Percentiles rank a stretch among this genome's conserved stretches.
These are phyloP conservation scores for Pseudomyrmex concolor DNA, from an alignment of 1,140 invertebrate species.

Conservation along the genomic window DNA sequence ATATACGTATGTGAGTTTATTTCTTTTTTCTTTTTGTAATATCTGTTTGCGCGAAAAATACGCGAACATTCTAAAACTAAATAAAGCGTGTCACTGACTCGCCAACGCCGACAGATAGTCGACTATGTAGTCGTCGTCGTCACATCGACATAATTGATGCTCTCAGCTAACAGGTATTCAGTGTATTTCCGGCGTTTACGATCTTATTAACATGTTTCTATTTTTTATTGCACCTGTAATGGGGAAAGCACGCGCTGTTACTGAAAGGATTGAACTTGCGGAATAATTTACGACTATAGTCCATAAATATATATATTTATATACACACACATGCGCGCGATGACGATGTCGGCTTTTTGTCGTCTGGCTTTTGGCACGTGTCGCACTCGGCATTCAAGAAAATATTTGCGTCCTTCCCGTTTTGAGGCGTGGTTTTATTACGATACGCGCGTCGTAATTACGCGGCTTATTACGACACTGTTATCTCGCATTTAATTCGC, in stretches of 20 bases:
- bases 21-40: neutral
- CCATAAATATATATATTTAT: neutral
- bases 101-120: neutral
- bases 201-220: neutral
- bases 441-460: neutral
- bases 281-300: constrained; percentile 25
- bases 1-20: too few relatives aligned
- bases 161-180: neutral
- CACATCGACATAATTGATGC: neutral
- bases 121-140: neutral
- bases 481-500: neutral
- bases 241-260: neutral
- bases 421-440: neutral
- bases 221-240: neutral
- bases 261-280: neutral
- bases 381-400: neutral
- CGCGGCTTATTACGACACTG: too few relatives aligned
- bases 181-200: constrained; percentile 14
- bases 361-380: constrained; percentile 13
- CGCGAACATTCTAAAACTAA: neutral
- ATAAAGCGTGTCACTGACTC: neutral
- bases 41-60: neutral
- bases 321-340: neutral
- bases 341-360: constrained; percentile 17
- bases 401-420: neutral